These are phyloP conservation scores for Gobionotothen gibberifrons DNA, from an alignment of 2,797 vertebrate species.

Conservation along the genomic window DNA sequence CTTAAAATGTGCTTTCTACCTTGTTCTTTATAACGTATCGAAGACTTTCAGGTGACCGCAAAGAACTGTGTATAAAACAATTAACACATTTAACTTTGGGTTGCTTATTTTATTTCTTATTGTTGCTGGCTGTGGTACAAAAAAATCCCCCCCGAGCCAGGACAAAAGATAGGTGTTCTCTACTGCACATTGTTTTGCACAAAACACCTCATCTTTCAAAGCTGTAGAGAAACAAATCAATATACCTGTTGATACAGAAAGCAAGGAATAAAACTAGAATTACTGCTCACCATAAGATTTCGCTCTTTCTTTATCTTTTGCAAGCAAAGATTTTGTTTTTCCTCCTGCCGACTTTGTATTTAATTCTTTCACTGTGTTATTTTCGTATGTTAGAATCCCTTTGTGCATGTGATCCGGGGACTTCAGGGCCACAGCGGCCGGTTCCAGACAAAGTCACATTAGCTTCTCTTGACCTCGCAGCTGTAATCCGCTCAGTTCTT, in stretches of 20 bases:
- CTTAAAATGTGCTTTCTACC: background rate
- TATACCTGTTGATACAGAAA: slow-evolving; percentile 43
- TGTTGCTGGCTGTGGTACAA: background rate
- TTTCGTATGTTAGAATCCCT: slow-evolving; percentile 50
- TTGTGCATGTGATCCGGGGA: slow-evolving; percentile 63
- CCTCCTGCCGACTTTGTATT: slow-evolving; percentile 25
- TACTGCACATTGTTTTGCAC: slow-evolving; percentile 37
- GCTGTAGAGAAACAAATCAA: slow-evolving; percentile 59
- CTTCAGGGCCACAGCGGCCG: slow-evolving; percentile 42
- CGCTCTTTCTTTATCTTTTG: slow-evolving; percentile 36
- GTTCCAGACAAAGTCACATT: slow-evolving; percentile 75
- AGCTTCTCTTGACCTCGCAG: slow-evolving; percentile 71
- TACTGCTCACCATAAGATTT: slow-evolving; percentile 31
- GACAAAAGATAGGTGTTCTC: slow-evolving; percentile 37
- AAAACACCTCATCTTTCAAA: slow-evolving; percentile 47
- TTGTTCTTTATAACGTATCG: background rate
- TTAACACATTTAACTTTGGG: background rate
- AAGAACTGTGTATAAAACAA: background rate
- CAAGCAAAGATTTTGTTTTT: slow-evolving; percentile 28
- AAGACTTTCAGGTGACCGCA: background rate
- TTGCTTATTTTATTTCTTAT: background rate
- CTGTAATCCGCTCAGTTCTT: slow-evolving; percentile 69
- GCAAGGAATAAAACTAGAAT: slow-evolving; percentile 32
- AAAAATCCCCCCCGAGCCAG: slow-evolving; percentile 3
- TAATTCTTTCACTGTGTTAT: slow-evolving; percentile 46